Evolutionary conservation across 1,140 invertebrate species (phyloP).

Genomic region (Drosophila ohnishii): DNA sequence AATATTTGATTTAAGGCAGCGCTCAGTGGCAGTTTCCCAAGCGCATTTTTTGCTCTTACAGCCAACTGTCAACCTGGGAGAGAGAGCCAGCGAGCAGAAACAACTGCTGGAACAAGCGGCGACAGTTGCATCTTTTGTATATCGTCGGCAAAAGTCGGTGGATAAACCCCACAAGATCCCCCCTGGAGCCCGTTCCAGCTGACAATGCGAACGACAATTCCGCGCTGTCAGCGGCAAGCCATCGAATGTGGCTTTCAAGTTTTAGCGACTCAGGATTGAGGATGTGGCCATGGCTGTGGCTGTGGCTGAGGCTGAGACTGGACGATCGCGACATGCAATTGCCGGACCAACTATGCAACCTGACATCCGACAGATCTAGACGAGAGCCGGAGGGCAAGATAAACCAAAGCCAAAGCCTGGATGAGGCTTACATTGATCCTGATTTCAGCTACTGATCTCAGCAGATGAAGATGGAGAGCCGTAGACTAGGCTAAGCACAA

Average conservation of each 20-base stretch:
- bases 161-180: constrained; percentile 21
- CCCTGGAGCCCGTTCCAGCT: constrained; percentile 27
- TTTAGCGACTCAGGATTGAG: constrained; percentile 66
- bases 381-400: constrained; percentile 38
- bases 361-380: constrained; percentile 78
- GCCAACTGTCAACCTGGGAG: constrained; percentile 55
- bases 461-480: constrained; percentile 44
- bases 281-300: background rate
- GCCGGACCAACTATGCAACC: constrained; percentile 72
- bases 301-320: constrained; percentile 2
- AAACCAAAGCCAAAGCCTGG: constrained; percentile 34
- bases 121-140: constrained; percentile 81
- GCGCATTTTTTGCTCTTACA: constrained; percentile 66
- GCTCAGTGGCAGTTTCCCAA: constrained; percentile 65
- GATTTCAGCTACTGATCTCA: constrained; percentile 75
- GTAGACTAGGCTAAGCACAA: constrained; percentile 22
- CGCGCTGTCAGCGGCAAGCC: constrained; percentile 72
- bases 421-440: constrained; percentile 75
- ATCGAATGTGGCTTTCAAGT: constrained; percentile 70
- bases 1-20: constrained; percentile 77
- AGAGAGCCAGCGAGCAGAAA: constrained; percentile 30
- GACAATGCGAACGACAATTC: constrained; percentile 80
- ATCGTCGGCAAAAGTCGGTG: constrained; percentile 60
- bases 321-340: constrained; percentile 73
- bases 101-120: constrained; percentile 52